Conservation (phyloP, 2,888 invertebrate species). For the Drosophila parthenogenetica region DNA sequence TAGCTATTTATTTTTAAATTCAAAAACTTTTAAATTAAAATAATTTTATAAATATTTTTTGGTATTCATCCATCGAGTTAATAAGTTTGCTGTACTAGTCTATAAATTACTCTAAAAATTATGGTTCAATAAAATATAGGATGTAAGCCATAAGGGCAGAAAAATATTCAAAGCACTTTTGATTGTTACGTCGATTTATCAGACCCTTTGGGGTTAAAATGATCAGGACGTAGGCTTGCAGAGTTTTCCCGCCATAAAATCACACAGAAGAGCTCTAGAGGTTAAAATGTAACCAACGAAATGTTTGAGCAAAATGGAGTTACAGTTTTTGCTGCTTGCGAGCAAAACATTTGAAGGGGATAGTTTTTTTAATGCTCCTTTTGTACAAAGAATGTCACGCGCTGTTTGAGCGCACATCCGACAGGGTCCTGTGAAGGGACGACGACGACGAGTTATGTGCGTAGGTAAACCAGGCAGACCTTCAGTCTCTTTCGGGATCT, state of each 20-base stretch:
- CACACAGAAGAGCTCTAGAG: conserved; percentile 20
- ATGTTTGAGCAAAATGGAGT: conserved; percentile 47
- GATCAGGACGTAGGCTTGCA: conserved; percentile 43
- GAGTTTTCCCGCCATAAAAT: conserved; percentile 67
- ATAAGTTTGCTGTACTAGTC: too few relatives aligned
- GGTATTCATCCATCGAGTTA: too few relatives aligned
- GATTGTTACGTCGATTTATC: conserved; percentile 5
- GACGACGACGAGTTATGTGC: conserved; percentile 11
- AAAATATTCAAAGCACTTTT: conserved; percentile 3
- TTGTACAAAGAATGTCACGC: conserved; percentile 74
- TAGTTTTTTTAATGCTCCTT: conserved; percentile 1
- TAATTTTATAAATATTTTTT: too few relatives aligned
- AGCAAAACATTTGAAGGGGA: not conserved
- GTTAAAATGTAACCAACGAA: conserved; percentile 30
- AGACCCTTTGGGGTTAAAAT: conserved; percentile 49
- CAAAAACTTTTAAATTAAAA: too few relatives aligned
- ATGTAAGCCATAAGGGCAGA: conserved; percentile 3
- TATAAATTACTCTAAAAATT: too few relatives aligned
- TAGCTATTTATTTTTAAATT: too few relatives aligned
- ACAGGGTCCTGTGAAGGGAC: conserved; percentile 6
- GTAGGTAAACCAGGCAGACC: conserved; percentile 13
- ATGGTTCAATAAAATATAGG: not conserved
- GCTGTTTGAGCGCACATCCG: conserved; percentile 62
- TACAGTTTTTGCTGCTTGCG: conserved; percentile 40
- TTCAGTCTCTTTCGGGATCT: not conserved